Evolutionary conservation across 2,888 invertebrate species (phyloP).

Genomic region (Pseudolycoriella hygida): DNA sequence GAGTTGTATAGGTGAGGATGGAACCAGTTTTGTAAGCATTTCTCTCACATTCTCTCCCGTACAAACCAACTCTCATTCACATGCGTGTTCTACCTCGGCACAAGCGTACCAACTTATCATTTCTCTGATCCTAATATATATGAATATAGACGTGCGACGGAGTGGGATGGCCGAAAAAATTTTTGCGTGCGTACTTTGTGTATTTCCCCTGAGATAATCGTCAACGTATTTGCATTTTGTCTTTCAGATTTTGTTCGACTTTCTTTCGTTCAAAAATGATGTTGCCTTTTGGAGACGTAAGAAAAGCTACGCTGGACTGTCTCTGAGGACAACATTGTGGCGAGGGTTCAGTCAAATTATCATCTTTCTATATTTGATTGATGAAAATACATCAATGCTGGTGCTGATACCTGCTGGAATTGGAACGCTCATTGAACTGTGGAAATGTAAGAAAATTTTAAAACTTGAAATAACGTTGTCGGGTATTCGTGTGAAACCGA

Average conservation of each 20-base stretch:
- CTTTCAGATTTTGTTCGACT: conserved; percentile 83
- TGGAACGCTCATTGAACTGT: conserved; percentile 29
- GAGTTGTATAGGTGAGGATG: too few species aligned
- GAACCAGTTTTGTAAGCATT: too few species aligned
- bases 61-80: too few species aligned
- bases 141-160: too few species aligned
- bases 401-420: conserved; percentile 63
- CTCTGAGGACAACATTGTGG: conserved; percentile 81
- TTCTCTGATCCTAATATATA: too few species aligned
- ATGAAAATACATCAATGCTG: conserved; percentile 80
- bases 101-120: too few species aligned
- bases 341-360: conserved; percentile 81
- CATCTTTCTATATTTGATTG: conserved; percentile 79
- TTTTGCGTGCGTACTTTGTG: too few species aligned
- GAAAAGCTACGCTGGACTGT: conserved; percentile 74
- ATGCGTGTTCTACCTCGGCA: too few species aligned
- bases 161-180: too few species aligned
- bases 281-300: conserved; percentile 85
- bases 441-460: conserved; percentile 90
- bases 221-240: too few species aligned
- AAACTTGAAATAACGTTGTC: conserved; percentile 43
- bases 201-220: too few species aligned
- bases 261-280: conserved; percentile 95
- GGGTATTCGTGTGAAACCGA: conserved; percentile 16
- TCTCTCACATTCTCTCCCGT: too few species aligned